Base-by-base conservation (phyloP, 2,888 invertebrate species). In the Callimorpha dominula region DNA sequence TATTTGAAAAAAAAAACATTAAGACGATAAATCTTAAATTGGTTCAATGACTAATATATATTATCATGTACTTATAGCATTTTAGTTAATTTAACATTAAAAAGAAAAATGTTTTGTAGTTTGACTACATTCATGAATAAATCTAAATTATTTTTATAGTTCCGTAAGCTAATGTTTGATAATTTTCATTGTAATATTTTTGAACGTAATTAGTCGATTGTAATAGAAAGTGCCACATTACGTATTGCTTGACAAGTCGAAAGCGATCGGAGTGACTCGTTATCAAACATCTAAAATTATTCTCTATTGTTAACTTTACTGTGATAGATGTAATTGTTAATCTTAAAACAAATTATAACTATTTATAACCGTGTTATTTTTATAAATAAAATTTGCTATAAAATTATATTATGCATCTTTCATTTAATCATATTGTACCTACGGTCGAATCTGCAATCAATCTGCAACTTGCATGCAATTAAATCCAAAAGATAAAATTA, bases 211-310 rank as follows among this genome's bases (percentile, higher is more conserved):
- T 83, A 85, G 81, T 79, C 68, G 83, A 81, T 88, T 79, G 78
- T 82, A 85, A 81, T 87, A 90, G 88, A 92, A 92, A 91, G 92
- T 93, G 92, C 92, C 91, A 93, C 90, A 78, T 82, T 80, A 81
- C 81, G 81, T 83, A 83, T 82, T 82, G 77, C 78, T 77, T 75
- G 77, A 79, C 75, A 77, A 81, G 77, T 78, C 78, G 81, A 83
- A 82, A 89, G 88, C 85, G 83, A 85, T 84, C 76, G 81, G 80
- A 84, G 80, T 81, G 77, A 81, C 73, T 79, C 78, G 73, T 78
- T 83, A 80, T 85, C 68, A 73, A 83, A 73, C 78, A 80, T 81
- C 75, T 78, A 70, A 81, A 78, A 81, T 81, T 81, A 80, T 77
- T 80, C 46, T 66, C 73, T 81, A 83, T 81, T 81, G 74, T 80